Evolutionary conservation across 2,113 vertebrate genomes (phyloP).

Genomic region (Mastomys natalensis): DNA sequence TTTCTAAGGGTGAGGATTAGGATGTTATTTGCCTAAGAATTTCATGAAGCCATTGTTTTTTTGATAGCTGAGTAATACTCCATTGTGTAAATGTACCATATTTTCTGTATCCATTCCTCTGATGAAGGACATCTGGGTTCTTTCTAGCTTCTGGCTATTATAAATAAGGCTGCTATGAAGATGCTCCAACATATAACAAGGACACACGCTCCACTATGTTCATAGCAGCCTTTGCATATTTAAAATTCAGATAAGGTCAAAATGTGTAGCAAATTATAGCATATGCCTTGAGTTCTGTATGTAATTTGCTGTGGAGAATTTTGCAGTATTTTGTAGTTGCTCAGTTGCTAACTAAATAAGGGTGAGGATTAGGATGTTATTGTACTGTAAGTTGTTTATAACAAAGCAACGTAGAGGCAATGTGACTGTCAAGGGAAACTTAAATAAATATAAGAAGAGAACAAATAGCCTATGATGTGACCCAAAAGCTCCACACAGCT

Average conservation of each 20-base stretch:
- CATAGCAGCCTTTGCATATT: too few species aligned
- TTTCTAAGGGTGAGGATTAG: too few species aligned
- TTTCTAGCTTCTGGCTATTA: too few species aligned
- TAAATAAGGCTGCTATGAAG: too few species aligned
- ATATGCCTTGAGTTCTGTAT: background rate
- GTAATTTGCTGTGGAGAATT: background rate
- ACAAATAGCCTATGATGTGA: background rate
- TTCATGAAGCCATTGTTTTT: too few species aligned
- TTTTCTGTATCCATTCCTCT: too few species aligned
- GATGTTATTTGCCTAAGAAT: too few species aligned
- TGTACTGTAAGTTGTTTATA: background rate
- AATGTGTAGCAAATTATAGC: background rate
- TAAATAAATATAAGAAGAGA: background rate
- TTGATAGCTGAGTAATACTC: too few species aligned
- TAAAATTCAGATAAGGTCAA: constrained; percentile 2
- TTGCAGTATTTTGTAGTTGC: background rate
- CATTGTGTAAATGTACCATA: too few species aligned
- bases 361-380: background rate
- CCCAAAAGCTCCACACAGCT: background rate
- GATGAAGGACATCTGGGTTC: too few species aligned
- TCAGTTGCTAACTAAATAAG: background rate
- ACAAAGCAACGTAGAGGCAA: background rate
- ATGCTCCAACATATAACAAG: too few species aligned
- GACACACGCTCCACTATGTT: too few species aligned
- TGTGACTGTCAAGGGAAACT: background rate